A percentile compares a stretch with the other conserved stretches of the same genome.
Conservation (phyloP, 2,797 vertebrate genomes). For the Oreochromis grahami region DNA sequence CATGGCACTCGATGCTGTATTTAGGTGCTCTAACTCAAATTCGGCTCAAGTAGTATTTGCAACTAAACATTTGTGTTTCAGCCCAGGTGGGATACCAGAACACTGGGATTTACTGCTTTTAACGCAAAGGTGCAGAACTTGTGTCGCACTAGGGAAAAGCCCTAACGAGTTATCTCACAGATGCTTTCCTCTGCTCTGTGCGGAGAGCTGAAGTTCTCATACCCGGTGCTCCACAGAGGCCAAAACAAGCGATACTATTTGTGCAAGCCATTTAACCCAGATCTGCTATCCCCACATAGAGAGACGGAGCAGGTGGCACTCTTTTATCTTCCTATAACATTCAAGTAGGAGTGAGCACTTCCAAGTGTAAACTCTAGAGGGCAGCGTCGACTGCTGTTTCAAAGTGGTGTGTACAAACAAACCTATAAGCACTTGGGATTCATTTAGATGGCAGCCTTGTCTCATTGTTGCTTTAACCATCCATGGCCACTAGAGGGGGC, state of each 20-base stretch:
- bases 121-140: neutral
- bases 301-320: conserved; percentile 30
- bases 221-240: conserved; percentile 7
- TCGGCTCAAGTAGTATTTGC: conserved; percentile 27
- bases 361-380: conserved; percentile 62
- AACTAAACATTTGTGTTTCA: conserved; percentile 13
- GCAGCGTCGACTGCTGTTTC: conserved; percentile 48
- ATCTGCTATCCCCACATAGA: conserved; percentile 44
- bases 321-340: conserved; percentile 47
- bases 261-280: conserved; percentile 39
- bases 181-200: neutral
- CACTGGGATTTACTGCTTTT: neutral
- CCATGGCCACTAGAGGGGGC: conserved; percentile 41
- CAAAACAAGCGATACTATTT: conserved; percentile 9
- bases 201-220: neutral
- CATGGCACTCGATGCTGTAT: conserved; percentile 64
- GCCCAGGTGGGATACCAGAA: neutral
- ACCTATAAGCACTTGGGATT: conserved; percentile 36
- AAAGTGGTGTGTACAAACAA: conserved; percentile 38
- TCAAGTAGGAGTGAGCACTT: conserved; percentile 47
- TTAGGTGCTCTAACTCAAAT: conserved; percentile 65
- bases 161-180: neutral
- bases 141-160: neutral
- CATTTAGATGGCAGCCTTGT: conserved; percentile 17
- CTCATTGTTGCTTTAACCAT: conserved; percentile 34